phyloP scores from a whole-genome alignment of 2,888 invertebrate genomes.

The Mimas tiliae region DNA sequence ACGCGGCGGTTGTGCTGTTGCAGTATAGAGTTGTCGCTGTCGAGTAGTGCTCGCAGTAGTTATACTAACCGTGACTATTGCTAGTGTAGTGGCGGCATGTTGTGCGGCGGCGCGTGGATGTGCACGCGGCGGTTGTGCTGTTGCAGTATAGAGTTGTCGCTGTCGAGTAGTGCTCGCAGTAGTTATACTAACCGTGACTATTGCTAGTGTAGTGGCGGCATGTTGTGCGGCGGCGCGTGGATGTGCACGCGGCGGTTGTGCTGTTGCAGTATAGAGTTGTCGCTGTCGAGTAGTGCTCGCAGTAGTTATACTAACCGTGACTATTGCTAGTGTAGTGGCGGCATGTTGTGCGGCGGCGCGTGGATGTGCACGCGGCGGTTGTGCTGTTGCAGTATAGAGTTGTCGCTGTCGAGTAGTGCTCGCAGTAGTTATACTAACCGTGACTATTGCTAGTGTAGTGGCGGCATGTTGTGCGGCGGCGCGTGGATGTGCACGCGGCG shows the following conservation, averaged over 20 bases:
- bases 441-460: constrained; percentile 41
- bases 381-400: constrained; percentile 28
- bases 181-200: constrained; percentile 41
- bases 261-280: constrained; percentile 26
- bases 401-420: constrained; percentile 52
- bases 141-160: too few relatives aligned
- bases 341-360: constrained; percentile 35
- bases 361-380: constrained; percentile 36
- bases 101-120: constrained; percentile 35
- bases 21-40: too few relatives aligned
- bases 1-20: too few relatives aligned
- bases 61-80: constrained; percentile 41
- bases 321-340: constrained; percentile 38
- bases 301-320: constrained; percentile 50
- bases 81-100: constrained; percentile 37
- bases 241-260: constrained; percentile 36
- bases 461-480: constrained; percentile 36
- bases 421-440: constrained; percentile 49
- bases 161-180: constrained; percentile 44
- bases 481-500: constrained; percentile 34
- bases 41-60: too few relatives aligned
- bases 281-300: constrained; percentile 52
- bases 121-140: constrained; percentile 36
- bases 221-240: constrained; percentile 37
- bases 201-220: constrained; percentile 35